Conservation (phyloP, 2,888 invertebrate species). For the Argyresthia goedartella region DNA sequence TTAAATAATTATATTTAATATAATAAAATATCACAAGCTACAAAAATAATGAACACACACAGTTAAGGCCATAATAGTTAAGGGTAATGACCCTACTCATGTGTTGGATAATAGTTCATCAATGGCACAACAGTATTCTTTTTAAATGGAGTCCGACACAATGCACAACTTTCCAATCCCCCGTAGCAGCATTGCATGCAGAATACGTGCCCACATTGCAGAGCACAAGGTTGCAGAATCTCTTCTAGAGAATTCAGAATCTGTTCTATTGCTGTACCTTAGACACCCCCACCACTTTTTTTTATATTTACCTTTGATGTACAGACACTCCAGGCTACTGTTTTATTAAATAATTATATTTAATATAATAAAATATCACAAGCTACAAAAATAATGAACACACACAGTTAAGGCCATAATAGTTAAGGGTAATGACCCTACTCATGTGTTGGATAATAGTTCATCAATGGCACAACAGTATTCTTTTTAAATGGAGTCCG, state of each 20-base stretch:
- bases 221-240: constrained; percentile 53
- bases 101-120: constrained; percentile 60
- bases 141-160: constrained; percentile 53
- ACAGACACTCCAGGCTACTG: too few species aligned
- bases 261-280: too few species aligned
- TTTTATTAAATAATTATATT: neutral
- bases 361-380: neutral
- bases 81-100: too few species aligned
- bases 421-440: too few species aligned
- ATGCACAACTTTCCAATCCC: constrained; percentile 46
- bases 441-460: constrained; percentile 57
- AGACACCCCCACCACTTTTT: too few species aligned
- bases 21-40: too few species aligned
- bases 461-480: constrained; percentile 58
- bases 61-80: too few species aligned
- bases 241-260: constrained; percentile 46
- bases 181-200: constrained; percentile 59
- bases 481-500: constrained; percentile 52
- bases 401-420: too few species aligned
- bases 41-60: too few species aligned
- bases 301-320: too few species aligned
- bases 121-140: constrained; percentile 57
- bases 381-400: too few species aligned
- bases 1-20: neutral
- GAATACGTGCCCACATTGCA: constrained; percentile 61